Evolutionary conservation across 2,888 invertebrate species (phyloP), one percentile per base, ranked within the genome.

Genomic region (Dolichopus griseipennis): DNA sequence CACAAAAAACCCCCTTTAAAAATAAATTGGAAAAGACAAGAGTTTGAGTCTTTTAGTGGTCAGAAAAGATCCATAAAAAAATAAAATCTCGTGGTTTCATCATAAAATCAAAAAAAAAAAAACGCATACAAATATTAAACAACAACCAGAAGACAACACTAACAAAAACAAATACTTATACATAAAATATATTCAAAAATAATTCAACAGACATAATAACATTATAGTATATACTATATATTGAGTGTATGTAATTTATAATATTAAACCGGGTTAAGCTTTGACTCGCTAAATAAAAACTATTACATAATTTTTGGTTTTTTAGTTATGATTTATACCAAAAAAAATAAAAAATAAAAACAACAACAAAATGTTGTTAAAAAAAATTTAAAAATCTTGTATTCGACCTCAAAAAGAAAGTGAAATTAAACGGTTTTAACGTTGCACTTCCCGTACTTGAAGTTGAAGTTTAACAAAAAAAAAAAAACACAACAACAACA

Each of bases 391-490:
- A n/a, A n/a, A 52, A 52, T 52, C 9, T 52, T 52, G 15, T n/a
- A 15, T 18, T 52, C 52, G 52, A 52, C 52, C 52, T 52, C 52
- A 52, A 52, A 52, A 52, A 52, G 52, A 52, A 52, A 52, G 52
- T 52, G 52, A 52, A 52, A 52, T 52, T 52, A 15, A n/a, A 15
- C 52, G 27, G n/a, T n/a, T n/a, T 27, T 27, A 27, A 27, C 27
- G 18, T 52, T n/a, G 52, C 18, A 52, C 52, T 52, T 52, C 52
- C 52, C 52, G 52, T 52, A 52, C 52, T 52, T 52, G 52, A 52
- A 52, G 52, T 52, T 52, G 52, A 52, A 52, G 52, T 52, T 52
- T 52, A 52, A 52, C 52, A 52, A 12, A n/a, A 52, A 52, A 52
- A 52, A 1, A 41, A 52, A 18, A 52, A n/a, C 18, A 15, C 3